Evolutionary conservation across 2,797 vertebrate species (phyloP).

Genomic region (Rhinichthys osculus): DNA sequence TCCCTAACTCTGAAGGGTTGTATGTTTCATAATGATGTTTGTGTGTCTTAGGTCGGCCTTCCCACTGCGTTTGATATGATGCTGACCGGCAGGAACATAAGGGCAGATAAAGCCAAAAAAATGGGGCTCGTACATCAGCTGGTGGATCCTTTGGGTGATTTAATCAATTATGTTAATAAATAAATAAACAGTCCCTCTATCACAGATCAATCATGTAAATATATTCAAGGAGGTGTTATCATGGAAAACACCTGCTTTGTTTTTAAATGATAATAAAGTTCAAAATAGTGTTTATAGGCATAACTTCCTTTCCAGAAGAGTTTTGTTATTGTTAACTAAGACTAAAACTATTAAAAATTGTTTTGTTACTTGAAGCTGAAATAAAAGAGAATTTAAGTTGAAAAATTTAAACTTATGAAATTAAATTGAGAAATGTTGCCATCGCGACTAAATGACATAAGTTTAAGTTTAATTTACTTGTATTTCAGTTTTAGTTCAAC

Average conservation of each 20-base stretch:
- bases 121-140: slow-evolving; percentile 86
- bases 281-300: not conserved
- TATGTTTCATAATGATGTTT: slow-evolving; percentile 55
- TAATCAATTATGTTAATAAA: not conserved
- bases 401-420: not conserved
- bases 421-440: too few relatives aligned
- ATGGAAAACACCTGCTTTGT: not conserved
- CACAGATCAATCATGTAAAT: not conserved
- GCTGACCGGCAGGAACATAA: slow-evolving; percentile 87
- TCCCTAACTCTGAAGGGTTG: not conserved
- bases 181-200: not conserved
- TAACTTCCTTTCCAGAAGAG: not conserved
- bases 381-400: not conserved
- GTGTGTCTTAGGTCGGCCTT: slow-evolving; percentile 78
- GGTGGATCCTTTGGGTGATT: slow-evolving; percentile 85
- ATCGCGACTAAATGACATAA: too few relatives aligned
- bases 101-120: slow-evolving; percentile 84
- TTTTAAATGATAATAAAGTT: too few relatives aligned
- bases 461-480: too few relatives aligned
- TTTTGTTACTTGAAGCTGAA: not conserved
- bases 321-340: too few relatives aligned
- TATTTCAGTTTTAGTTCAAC: too few relatives aligned
- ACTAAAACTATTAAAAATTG: not conserved
- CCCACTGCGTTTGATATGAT: slow-evolving; percentile 87
- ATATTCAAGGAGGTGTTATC: not conserved